phyloP scores from a whole-genome alignment of 2,797 vertebrate species.

The Acipenser ruthenus region DNA sequence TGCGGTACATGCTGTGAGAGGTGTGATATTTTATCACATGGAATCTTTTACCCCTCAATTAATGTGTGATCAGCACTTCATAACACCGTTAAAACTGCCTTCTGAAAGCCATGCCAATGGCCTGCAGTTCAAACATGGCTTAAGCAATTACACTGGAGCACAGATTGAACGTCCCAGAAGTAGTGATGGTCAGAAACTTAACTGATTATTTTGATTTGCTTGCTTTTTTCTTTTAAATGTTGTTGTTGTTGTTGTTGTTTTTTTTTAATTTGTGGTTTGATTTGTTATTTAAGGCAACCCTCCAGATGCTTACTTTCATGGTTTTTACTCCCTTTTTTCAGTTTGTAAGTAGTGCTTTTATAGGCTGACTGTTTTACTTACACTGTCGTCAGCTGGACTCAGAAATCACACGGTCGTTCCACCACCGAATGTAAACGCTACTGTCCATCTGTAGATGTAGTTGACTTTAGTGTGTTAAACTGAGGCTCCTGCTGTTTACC shows the following conservation, averaged over 20 bases:
- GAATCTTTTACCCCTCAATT: no score
- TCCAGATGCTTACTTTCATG: slow-evolving; percentile 85
- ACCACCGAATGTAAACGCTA: slow-evolving; percentile 27
- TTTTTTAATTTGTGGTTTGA: slow-evolving; percentile 66
- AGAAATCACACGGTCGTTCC: slow-evolving; percentile 36
- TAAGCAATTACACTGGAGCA: no score
- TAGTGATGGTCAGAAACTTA: slow-evolving; percentile 49
- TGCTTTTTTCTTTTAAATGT: slow-evolving; percentile 34
- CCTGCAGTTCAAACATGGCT: no score
- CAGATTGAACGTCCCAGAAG: no score
- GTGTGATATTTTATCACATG: no score
- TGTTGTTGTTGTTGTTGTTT: slow-evolving; percentile 33
- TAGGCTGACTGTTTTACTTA: slow-evolving; percentile 32
- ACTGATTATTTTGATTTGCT: slow-evolving; percentile 34
- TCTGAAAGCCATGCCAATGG: no score
- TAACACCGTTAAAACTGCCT: no score
- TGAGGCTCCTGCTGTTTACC: slow-evolving; percentile 30
- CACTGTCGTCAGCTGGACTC: slow-evolving; percentile 28
- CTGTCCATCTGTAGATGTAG: slow-evolving; percentile 25
- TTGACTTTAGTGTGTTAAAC: slow-evolving; percentile 25
- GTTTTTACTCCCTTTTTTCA: slow-evolving; percentile 92
- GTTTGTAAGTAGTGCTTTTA: slow-evolving; percentile 85
- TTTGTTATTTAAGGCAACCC: slow-evolving; percentile 81
- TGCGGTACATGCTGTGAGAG: no score
- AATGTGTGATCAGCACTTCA: no score